These are phyloP conservation scores for Drosophila nasuta DNA, from an alignment of 1,140 invertebrate species.

Conservation along the genomic window DNA sequence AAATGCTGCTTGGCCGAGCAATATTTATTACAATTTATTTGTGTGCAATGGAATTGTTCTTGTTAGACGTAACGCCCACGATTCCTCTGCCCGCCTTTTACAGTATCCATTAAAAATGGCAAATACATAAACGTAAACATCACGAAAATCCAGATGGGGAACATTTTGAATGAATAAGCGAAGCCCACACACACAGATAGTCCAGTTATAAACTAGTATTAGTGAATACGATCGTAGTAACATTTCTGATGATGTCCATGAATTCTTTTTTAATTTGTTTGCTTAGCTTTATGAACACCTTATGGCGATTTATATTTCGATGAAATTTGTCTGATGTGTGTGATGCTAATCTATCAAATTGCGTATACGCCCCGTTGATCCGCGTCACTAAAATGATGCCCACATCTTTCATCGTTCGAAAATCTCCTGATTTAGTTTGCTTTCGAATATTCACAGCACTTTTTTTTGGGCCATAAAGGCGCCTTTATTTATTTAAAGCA, in stretches of 20 bases:
- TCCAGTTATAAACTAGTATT: too few relatives aligned
- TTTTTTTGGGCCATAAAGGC: slow-evolving; percentile 35
- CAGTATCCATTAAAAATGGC: slow-evolving; percentile 76
- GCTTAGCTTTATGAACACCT: slow-evolving; percentile 30
- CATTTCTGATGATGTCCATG: slow-evolving; percentile 24
- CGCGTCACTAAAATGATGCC: slow-evolving; percentile 37
- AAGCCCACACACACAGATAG: too few relatives aligned
- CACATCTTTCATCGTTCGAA: slow-evolving; percentile 19
- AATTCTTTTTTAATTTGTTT: slow-evolving; percentile 22
- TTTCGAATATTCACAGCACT: slow-evolving; percentile 17
- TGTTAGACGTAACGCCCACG: slow-evolving; percentile 53
- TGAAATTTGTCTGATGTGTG: slow-evolving; percentile 9
- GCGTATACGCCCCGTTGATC: slow-evolving; percentile 36
- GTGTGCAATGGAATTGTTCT: slow-evolving; percentile 51
- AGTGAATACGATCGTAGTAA: slow-evolving; percentile 28
- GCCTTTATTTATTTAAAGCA: slow-evolving; percentile 78
- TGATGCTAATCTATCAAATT: slow-evolving; percentile 52
- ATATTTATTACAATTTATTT: slow-evolving; percentile 80
- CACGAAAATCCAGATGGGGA: slow-evolving; percentile 56
- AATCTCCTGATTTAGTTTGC: neutral
- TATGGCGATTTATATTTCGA: slow-evolving; percentile 12
- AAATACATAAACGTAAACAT: slow-evolving; percentile 52
- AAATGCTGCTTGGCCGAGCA: slow-evolving; percentile 50
- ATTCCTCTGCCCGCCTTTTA: slow-evolving; percentile 53
- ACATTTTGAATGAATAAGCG: neutral